Percentiles rank a stretch among this genome's conserved stretches.
These are phyloP conservation scores for Calephelis nemesis DNA, from an alignment of 1,140 invertebrate genomes.

Conservation along the genomic window DNA sequence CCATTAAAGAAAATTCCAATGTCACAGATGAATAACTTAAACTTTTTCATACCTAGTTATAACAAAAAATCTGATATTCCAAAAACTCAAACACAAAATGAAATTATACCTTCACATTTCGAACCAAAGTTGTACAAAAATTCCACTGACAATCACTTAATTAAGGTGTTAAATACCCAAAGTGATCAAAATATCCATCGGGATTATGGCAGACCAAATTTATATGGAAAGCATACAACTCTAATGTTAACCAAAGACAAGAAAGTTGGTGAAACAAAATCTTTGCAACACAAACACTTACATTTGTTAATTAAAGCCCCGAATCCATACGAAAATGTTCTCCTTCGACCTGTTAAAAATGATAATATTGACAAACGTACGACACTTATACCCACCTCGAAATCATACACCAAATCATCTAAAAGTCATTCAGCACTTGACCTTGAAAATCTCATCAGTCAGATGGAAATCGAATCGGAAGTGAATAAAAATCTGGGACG, in stretches of 20 bases:
- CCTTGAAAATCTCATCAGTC: slow-evolving; percentile 60
- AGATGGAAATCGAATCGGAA: slow-evolving; percentile 68
- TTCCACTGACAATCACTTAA: slow-evolving; percentile 8
- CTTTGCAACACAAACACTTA: slow-evolving; percentile 29
- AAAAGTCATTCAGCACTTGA: slow-evolving; percentile 59
- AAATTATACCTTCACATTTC: slow-evolving; percentile 31
- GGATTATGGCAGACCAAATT: neutral
- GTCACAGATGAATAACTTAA: slow-evolving; percentile 45
- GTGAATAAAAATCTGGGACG: slow-evolving; percentile 69
- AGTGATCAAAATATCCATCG: slow-evolving; percentile 1
- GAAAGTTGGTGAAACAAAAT: slow-evolving; percentile 35
- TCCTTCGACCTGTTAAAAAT: slow-evolving; percentile 48
- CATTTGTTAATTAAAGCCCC: slow-evolving; percentile 53
- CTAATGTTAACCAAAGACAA: slow-evolving; percentile 36
- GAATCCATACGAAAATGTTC: slow-evolving; percentile 61
- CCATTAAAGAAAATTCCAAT: slow-evolving; percentile 44
- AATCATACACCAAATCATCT: slow-evolving; percentile 29
- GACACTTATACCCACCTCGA: slow-evolving; percentile 30
- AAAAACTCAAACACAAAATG: slow-evolving; percentile 20
- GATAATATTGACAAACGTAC: slow-evolving; percentile 33
- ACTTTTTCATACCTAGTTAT: slow-evolving; percentile 46
- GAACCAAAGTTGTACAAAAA: slow-evolving; percentile 30
- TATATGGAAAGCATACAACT: neutral
- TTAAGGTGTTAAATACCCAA: neutral
- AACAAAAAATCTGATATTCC: slow-evolving; percentile 30